These are phyloP conservation scores for Melanophora roralis DNA, from an alignment of 2,888 invertebrate species.

Conservation along the genomic window DNA sequence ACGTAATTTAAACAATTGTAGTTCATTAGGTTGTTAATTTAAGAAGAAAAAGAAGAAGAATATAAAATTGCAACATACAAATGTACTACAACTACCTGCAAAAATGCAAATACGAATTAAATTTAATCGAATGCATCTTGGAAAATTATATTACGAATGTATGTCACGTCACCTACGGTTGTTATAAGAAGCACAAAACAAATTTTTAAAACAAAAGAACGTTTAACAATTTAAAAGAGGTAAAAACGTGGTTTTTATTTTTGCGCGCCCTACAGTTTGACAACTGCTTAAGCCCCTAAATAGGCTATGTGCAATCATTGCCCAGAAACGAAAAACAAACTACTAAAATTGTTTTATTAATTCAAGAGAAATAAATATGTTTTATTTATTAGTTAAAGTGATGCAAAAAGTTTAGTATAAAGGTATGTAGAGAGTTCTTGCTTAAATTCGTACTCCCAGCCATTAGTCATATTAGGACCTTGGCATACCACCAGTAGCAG, in stretches of 20 bases:
- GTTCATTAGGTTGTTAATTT: conserved; percentile 41
- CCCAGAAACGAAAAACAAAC: too few species aligned
- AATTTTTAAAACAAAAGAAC: not conserved
- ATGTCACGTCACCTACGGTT: conserved; percentile 51
- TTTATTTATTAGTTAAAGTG: too few species aligned
- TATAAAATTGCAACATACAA: conserved; percentile 5
- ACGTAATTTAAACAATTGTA: conserved; percentile 34
- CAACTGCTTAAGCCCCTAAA: too few species aligned
- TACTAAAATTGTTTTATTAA: too few species aligned
- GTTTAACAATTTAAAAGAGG: conserved; percentile 44
- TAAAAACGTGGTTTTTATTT: conserved; percentile 12
- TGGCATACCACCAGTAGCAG: too few species aligned
- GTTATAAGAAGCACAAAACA: conserved; percentile 43
- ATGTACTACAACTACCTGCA: not conserved
- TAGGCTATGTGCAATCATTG: too few species aligned
- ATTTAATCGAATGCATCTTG: not conserved
- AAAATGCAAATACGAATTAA: not conserved
- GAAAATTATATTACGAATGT: conserved; percentile 50
- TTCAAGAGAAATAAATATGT: too few species aligned
- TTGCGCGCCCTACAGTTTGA: not conserved
- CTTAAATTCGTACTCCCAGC: too few species aligned
- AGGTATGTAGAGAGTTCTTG: too few species aligned
- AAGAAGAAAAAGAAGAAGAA: conserved; percentile 23
- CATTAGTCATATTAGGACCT: too few species aligned
- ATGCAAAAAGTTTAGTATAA: too few species aligned